phyloP scores from a whole-genome alignment of 2,113 vertebrate genomes.

The Anolis sagrei region DNA sequence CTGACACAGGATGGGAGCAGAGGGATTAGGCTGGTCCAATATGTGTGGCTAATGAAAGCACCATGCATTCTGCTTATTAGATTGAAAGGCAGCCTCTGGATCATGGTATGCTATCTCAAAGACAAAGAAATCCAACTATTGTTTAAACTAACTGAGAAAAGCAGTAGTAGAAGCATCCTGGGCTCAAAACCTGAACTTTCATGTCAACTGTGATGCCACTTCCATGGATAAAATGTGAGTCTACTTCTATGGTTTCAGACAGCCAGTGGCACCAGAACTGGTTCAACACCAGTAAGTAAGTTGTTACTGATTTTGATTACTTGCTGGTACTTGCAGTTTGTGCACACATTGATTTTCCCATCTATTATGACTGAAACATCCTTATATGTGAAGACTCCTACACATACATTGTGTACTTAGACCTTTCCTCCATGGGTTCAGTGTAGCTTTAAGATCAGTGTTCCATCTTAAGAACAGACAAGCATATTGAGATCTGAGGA shows the following conservation, averaged over 20 bases:
- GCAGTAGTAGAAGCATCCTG: not conserved
- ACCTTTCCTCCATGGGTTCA: no score
- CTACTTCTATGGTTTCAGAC: not conserved
- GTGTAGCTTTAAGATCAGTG: no score
- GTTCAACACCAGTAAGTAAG: no score
- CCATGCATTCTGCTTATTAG: slow-evolving; percentile 43
- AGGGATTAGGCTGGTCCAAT: slow-evolving; percentile 31
- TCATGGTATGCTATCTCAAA: slow-evolving; percentile 35
- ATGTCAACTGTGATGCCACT: accelerated
- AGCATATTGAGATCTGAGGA: no score
- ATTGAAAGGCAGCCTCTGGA: slow-evolving; percentile 44
- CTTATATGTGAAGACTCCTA: no score
- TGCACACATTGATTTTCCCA: no score
- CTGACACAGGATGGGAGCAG: not conserved
- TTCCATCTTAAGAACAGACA: no score
- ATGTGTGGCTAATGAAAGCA: slow-evolving; percentile 40
- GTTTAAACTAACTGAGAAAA: slow-evolving; percentile 19
- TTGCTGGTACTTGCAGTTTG: no score
- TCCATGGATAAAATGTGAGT: not conserved
- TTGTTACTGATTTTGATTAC: no score
- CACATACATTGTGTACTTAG: no score
- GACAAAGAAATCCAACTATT: slow-evolving; percentile 21
- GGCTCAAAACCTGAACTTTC: not conserved
- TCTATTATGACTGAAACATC: no score
- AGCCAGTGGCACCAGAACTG: not conserved